Evolutionary conservation across 2,113 vertebrate genomes (phyloP), one percentile per base, ranked within the genome.

Genomic region (Climacteris rufus): DNA sequence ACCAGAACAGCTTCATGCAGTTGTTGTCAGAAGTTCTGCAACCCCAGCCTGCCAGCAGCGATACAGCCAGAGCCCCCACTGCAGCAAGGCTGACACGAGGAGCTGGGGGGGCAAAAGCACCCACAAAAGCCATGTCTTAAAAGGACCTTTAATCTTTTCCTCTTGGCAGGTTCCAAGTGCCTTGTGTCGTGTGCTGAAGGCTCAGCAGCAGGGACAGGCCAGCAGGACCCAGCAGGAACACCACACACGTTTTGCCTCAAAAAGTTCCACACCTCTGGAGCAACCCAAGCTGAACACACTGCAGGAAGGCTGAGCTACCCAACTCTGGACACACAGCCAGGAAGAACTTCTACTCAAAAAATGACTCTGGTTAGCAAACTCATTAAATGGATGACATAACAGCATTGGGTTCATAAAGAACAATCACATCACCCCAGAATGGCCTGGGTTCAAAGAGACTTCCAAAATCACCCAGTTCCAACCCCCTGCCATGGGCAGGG

Each of bases 131-230:
- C 12, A 4, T 2, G 27, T 33, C 61, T 84, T 44, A 25, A 49
- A 90, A 71, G 13, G 40, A 40, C 66, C 35, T 94, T 66, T 14
- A 47, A 57, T 37, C 16, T 7, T 33, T 60, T 53, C 2, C 1
- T 42, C 66, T 49, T 16, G 1, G 78, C 49, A 28, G 54, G 75
- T 33, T 54, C 19, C 23, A 56, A 65, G 53, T 10, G 76, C 49
- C 44, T 37, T 0, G 0, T 57, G 68, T 24, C 37, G 7, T 0
- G 11, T 20, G 57, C 79, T 24, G 49, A 78, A 18, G 52, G 45
- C n/a, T 28, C 24, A 15, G 6, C 3, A 9, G 54, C 61, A 60
- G 35, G 28, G 31, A 77, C 44, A 28, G 57, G 45, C 27, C 68
- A 69, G 54, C 61, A 74, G 68, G 65, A 74, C 45, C 61, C 27